These are phyloP conservation scores for Drosophila picticornis DNA, from an alignment of 2,888 invertebrate genomes.

Conservation along the genomic window DNA sequence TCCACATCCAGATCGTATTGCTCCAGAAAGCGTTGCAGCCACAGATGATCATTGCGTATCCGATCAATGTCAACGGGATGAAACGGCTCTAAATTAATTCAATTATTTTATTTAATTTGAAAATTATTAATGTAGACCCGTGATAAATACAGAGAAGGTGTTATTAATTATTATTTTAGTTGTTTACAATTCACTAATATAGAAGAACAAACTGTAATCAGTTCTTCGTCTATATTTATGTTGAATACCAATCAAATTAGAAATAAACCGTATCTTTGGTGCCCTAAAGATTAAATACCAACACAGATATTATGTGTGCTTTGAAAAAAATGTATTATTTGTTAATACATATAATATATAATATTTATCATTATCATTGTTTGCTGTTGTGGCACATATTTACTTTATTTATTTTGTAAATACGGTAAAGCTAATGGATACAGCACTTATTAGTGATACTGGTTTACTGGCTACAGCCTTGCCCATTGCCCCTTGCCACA, in stretches of 20 bases:
- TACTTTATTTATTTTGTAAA: constrained; percentile 11
- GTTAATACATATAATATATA: neutral
- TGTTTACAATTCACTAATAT: neutral
- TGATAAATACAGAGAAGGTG: neutral
- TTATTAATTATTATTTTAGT: neutral
- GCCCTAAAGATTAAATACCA: neutral
- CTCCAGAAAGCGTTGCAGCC: constrained; percentile 90
- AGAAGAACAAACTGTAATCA: neutral
- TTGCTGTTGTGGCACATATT: neutral
- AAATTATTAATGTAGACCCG: neutral
- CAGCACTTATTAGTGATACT: constrained; percentile 8
- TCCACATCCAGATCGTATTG: constrained; percentile 90
- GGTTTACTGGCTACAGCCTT: neutral
- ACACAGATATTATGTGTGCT: neutral
- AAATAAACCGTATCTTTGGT: neutral
- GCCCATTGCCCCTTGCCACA: constrained; percentile 10
- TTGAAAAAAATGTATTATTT: neutral
- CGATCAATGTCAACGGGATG: constrained; percentile 91
- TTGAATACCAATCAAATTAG: neutral
- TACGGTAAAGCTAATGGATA: neutral
- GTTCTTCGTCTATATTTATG: neutral
- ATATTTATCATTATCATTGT: constrained; percentile 2
- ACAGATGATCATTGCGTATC: constrained; percentile 89
- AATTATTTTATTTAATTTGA: neutral
- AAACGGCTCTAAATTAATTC: constrained; percentile 61